phyloP scores from a whole-genome alignment of 2,797 vertebrate species.

The Sebastes glaucus region DNA sequence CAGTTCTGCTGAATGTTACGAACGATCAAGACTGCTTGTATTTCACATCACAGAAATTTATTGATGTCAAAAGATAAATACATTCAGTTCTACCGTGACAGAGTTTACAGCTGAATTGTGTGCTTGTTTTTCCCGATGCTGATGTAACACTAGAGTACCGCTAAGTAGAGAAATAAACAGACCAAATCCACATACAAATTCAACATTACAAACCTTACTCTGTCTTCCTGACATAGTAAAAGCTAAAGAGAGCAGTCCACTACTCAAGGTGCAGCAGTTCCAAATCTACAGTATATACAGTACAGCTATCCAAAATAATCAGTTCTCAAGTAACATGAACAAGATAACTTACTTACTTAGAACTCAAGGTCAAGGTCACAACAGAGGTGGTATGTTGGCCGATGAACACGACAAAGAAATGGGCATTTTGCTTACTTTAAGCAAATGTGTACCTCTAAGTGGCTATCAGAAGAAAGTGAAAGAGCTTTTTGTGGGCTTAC shows the following conservation, averaged over 20 bases:
- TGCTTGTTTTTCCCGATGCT: constrained; percentile 75
- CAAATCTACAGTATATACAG: constrained; percentile 82
- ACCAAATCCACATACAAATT: constrained; percentile 80
- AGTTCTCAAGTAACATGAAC: constrained; percentile 65
- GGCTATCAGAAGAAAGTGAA: constrained; percentile 17
- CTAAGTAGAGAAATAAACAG: constrained; percentile 81
- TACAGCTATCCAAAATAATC: constrained; percentile 81
- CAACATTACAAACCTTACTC: constrained; percentile 77
- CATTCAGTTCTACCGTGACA: constrained; percentile 87
- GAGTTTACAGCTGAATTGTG: constrained; percentile 85
- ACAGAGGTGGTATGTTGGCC: constrained; percentile 52
- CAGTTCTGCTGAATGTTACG: not conserved
- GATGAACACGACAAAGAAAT: constrained; percentile 65
- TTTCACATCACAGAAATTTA: constrained; percentile 86
- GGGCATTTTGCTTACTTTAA: constrained; percentile 38
- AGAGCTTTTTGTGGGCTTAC: constrained; percentile 18
- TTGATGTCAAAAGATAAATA: constrained; percentile 89
- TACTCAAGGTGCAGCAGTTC: constrained; percentile 76
- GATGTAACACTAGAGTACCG: constrained; percentile 85
- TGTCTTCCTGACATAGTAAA: constrained; percentile 69
- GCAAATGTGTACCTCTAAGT: constrained; percentile 49
- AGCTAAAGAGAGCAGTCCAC: constrained; percentile 70
- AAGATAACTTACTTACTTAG: constrained; percentile 58
- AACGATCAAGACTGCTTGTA: constrained; percentile 11
- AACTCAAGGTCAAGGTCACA: constrained; percentile 69